phyloP scores from a whole-genome alignment of 2,797 vertebrate species.

The Crax fasciolata region DNA sequence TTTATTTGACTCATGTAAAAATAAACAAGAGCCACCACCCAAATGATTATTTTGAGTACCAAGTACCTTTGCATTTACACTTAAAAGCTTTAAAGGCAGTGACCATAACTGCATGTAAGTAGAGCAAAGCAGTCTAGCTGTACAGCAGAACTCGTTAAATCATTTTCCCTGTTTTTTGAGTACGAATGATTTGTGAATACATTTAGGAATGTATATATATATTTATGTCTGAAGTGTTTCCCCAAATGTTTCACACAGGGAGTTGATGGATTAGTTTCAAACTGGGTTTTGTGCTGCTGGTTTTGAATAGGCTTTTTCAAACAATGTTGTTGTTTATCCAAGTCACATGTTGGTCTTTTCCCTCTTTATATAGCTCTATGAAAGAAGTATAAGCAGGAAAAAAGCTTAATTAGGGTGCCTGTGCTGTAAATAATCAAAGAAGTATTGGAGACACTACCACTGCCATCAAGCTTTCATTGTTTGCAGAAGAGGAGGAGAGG shows the following conservation, averaged over 20 bases:
- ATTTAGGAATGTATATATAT: neutral
- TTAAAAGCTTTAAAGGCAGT: neutral
- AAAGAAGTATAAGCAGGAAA: neutral
- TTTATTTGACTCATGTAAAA: neutral
- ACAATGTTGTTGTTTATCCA: neutral
- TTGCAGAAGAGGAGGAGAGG: conserved; percentile 7
- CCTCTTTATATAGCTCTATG: neutral
- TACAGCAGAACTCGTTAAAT: neutral
- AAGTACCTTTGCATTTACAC: neutral
- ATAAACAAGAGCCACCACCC: neutral
- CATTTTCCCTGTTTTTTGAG: neutral
- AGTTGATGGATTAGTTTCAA: neutral
- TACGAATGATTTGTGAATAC: neutral
- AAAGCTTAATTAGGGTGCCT: conserved; percentile 19
- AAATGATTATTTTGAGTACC: neutral
- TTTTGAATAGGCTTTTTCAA: neutral
- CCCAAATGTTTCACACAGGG: neutral
- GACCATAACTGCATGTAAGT: neutral
- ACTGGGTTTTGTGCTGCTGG: neutral
- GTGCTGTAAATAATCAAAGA: conserved; percentile 12
- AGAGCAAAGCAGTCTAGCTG: neutral
- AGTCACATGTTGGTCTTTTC: neutral
- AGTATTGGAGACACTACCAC: neutral
- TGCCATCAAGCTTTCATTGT: neutral
- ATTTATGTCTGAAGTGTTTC: neutral